phyloP scores from a whole-genome alignment of 2,888 invertebrate species.

The Hartigia nigra region DNA sequence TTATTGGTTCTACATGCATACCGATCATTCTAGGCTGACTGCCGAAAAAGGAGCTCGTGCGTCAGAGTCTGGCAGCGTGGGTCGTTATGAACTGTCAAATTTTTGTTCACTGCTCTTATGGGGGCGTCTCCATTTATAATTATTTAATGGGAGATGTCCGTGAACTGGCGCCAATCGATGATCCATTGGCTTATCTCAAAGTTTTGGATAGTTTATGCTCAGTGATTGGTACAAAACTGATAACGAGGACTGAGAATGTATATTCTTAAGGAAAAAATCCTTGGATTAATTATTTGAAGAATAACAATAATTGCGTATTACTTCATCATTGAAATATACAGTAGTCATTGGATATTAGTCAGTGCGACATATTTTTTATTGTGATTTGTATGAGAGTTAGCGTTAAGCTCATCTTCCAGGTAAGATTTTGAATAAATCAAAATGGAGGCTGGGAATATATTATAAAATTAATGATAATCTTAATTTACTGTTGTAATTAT shows the following conservation, averaged over 20 bases:
- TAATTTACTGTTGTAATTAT: not conserved
- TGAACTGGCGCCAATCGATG: not conserved
- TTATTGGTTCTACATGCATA: not conserved
- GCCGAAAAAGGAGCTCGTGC: not conserved
- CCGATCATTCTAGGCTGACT: not conserved
- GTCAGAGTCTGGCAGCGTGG: not conserved
- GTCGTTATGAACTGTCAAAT: not conserved
- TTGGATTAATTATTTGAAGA: not conserved
- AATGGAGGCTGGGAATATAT: too few species aligned
- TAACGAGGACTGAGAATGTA: not conserved
- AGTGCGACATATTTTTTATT: too few species aligned
- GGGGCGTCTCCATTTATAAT: not conserved
- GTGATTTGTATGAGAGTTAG: too few species aligned
- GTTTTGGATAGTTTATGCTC: not conserved
- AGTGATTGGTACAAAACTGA: not conserved
- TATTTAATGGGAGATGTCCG: not conserved
- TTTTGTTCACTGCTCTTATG: not conserved
- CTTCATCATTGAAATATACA: too few species aligned
- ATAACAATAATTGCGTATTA: too few species aligned
- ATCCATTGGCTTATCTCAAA: not conserved
- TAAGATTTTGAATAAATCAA: too few species aligned
- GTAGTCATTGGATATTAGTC: too few species aligned
- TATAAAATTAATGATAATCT: too few species aligned
- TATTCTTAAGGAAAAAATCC: not conserved
- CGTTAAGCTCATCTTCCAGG: too few species aligned